Evolutionary conservation across 2,888 invertebrate species (phyloP).

Genomic region (Plutella xylostella): DNA sequence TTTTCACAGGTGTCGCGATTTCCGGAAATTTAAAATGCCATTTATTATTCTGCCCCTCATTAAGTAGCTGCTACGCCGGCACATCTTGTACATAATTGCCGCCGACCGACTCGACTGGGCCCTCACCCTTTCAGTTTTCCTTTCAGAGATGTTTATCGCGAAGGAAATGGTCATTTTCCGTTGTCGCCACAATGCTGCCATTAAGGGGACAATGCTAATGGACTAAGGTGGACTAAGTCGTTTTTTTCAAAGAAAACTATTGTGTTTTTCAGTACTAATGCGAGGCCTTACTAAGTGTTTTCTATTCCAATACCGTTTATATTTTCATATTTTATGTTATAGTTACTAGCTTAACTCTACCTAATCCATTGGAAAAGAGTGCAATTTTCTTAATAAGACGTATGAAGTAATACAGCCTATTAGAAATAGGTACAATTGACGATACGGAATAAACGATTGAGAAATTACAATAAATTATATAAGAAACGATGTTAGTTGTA

Average conservation of each 20-base stretch:
- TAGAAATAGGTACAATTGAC: no score
- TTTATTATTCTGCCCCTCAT: slow-evolving; percentile 26
- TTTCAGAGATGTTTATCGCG: slow-evolving; percentile 66
- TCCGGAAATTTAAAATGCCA: slow-evolving; percentile 36
- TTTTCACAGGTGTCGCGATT: slow-evolving; percentile 21
- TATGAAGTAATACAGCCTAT: neutral
- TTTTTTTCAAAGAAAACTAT: slow-evolving; percentile 3
- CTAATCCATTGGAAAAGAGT: no score
- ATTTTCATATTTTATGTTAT: no score
- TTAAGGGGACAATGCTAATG: slow-evolving; percentile 63
- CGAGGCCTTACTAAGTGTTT: no score
- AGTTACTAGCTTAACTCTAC: no score
- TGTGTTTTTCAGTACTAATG: no score
- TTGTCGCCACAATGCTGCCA: slow-evolving; percentile 49
- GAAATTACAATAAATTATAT: neutral
- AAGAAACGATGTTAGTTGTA: slow-evolving; percentile 9
- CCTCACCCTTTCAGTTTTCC: slow-evolving; percentile 52
- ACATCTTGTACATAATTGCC: slow-evolving; percentile 48
- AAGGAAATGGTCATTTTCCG: slow-evolving; percentile 69
- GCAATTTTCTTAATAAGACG: no score
- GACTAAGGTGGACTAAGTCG: slow-evolving; percentile 25
- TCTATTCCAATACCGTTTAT: no score
- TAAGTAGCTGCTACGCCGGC: slow-evolving; percentile 11
- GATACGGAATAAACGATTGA: neutral
- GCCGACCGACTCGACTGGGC: slow-evolving; percentile 45